phyloP scores from a whole-genome alignment of 2,797 vertebrate species.

The Cyprinodon diabolis region DNA sequence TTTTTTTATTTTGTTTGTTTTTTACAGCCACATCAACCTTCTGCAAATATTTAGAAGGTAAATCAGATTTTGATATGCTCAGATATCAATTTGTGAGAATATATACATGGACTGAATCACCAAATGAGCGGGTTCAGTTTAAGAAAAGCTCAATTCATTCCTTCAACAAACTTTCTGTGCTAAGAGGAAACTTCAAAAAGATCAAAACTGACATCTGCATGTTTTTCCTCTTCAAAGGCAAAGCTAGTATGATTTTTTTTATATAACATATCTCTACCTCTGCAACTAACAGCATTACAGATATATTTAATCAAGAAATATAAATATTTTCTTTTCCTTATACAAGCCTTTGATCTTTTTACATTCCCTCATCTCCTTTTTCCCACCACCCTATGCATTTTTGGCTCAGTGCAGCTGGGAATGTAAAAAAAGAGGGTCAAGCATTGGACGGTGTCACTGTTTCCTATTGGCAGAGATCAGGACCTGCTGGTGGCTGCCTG shows the following conservation, averaged over 20 bases:
- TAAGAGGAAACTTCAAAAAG: neutral
- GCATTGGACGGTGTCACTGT: no score
- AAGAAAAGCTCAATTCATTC: neutral
- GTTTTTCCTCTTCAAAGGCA: neutral
- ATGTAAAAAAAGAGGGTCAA: no score
- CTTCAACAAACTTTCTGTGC: slow-evolving; percentile 1
- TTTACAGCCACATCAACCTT: slow-evolving; percentile 35
- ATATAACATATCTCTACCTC: neutral
- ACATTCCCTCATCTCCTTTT: no score
- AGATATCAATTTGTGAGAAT: neutral
- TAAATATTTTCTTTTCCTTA: no score
- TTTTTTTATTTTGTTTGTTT: slow-evolving; percentile 35
- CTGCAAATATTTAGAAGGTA: slow-evolving; percentile 24
- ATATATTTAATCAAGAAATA: neutral
- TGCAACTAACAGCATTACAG: neutral
- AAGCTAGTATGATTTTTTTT: neutral
- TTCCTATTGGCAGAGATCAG: no score
- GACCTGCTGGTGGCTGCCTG: no score
- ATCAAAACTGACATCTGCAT: neutral
- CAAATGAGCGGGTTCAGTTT: no score
- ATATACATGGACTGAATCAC: neutral
- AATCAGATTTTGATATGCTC: slow-evolving; percentile 17
- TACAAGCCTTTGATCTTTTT: no score
- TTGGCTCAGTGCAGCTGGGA: no score
- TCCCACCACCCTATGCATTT: no score